These are phyloP conservation scores for Drosophila cardini DNA, from an alignment of 1,140 invertebrate species.

Conservation along the genomic window DNA sequence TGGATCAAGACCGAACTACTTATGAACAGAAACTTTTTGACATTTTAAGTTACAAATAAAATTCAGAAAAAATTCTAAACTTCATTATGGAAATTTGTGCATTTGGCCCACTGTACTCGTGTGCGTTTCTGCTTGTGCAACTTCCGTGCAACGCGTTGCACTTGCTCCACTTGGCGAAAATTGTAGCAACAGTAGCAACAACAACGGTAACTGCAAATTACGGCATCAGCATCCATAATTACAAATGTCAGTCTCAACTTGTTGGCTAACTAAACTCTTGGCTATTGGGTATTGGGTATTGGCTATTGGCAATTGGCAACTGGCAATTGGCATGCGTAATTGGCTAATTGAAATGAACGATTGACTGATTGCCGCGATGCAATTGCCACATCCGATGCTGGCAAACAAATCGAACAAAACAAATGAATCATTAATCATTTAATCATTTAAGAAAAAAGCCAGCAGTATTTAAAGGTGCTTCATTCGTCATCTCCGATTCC, in stretches of 20 bases:
- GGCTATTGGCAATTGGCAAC: slow-evolving; percentile 33
- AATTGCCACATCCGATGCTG: slow-evolving; percentile 53
- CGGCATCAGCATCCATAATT: slow-evolving; percentile 61
- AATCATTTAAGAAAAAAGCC: slow-evolving; percentile 18
- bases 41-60: no score
- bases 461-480: slow-evolving; percentile 26
- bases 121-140: slow-evolving; percentile 30
- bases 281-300: no score
- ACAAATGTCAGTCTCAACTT: slow-evolving; percentile 56
- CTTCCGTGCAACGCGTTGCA: slow-evolving; percentile 47
- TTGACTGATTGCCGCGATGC: slow-evolving; percentile 49
- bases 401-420: slow-evolving; percentile 4
- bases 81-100: no score
- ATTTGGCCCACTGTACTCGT: background rate
- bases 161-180: slow-evolving; percentile 40
- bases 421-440: slow-evolving; percentile 39
- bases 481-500: background rate
- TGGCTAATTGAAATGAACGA: slow-evolving; percentile 68
- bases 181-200: slow-evolving; percentile 17
- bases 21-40: no score
- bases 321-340: slow-evolving; percentile 73
- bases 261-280: no score
- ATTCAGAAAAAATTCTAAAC: no score
- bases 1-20: no score
- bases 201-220: slow-evolving; percentile 60